Percentiles rank a stretch among this genome's conserved stretches.
These are phyloP conservation scores for Varanus komodoensis DNA, from an alignment of 2,113 vertebrate species.

Conservation along the genomic window DNA sequence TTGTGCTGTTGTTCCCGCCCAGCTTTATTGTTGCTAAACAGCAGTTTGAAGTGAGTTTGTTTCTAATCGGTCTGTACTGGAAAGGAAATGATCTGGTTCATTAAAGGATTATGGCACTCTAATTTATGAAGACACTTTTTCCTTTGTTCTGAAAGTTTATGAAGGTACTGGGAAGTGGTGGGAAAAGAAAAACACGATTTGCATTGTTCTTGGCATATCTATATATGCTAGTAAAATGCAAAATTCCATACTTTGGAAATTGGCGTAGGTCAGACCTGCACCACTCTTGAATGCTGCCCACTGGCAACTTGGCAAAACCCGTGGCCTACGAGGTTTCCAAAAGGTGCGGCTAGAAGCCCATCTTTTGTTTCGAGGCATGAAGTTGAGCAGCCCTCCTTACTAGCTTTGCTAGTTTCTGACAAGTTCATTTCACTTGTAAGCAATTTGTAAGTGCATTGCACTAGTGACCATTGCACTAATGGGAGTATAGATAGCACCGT, in stretches of 20 bases:
- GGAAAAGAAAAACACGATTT: not conserved
- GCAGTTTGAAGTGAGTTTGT: not conserved
- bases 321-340: not conserved
- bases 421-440: not conserved
- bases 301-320: not conserved
- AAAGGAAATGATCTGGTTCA: slow-evolving; percentile 21
- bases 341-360: not conserved
- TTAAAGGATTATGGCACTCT: not conserved
- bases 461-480: not conserved
- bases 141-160: not conserved
- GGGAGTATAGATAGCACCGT: too few species aligned
- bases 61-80: slow-evolving; percentile 3
- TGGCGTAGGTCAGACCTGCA: not conserved
- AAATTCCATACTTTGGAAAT: not conserved
- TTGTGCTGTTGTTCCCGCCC: slow-evolving; percentile 31
- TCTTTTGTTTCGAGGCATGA: not conserved
- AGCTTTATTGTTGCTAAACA: slow-evolving; percentile 17
- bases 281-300: not conserved
- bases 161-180: not conserved
- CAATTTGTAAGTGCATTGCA: not conserved
- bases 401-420: not conserved
- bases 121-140: not conserved
- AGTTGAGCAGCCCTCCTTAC: too few species aligned
- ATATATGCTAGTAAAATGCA: not conserved
- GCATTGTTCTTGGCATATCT: not conserved